Conservation (phyloP, 2,888 invertebrate genomes). For the Tinea pellionella region DNA sequence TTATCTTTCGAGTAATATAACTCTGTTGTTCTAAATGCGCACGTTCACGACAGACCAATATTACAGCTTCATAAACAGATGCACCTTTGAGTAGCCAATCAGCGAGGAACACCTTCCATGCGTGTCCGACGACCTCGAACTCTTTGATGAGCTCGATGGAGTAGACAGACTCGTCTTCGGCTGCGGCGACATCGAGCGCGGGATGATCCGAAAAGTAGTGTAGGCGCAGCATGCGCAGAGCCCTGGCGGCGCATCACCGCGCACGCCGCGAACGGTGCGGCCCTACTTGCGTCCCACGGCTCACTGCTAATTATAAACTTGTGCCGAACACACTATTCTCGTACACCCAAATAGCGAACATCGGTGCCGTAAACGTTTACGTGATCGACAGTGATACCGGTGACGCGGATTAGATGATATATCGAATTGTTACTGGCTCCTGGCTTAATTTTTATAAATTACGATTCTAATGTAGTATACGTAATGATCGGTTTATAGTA, state of each 20-base stretch:
- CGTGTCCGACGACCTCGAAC: conserved; percentile 82
- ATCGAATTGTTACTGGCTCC: background rate
- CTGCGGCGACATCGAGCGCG: conserved; percentile 72
- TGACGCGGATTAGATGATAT: background rate
- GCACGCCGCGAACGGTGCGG: conserved; percentile 50
- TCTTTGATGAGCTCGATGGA: conserved; percentile 88
- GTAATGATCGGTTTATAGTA: too few species aligned
- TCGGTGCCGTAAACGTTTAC: background rate
- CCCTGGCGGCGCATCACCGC: conserved; percentile 57
- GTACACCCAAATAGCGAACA: conserved; percentile 17
- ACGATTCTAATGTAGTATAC: too few species aligned
- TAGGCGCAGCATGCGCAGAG: conserved; percentile 80
- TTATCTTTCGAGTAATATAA: background rate
- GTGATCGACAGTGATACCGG: conserved; percentile 1
- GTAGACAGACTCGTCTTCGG: conserved; percentile 74
- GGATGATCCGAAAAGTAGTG: conserved; percentile 87
- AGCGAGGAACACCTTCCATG: conserved; percentile 81
- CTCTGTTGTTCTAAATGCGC: background rate
- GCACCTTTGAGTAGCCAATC: conserved; percentile 76
- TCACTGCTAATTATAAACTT: conserved; percentile 62
- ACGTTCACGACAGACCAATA: background rate
- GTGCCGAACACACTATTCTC: conserved; percentile 23
- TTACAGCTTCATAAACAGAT: conserved; percentile 1
- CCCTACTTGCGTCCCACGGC: conserved; percentile 63
- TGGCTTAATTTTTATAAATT: background rate